Conservation (phyloP, 2,113 vertebrate species). For the Festucalex cinctus region DNA sequence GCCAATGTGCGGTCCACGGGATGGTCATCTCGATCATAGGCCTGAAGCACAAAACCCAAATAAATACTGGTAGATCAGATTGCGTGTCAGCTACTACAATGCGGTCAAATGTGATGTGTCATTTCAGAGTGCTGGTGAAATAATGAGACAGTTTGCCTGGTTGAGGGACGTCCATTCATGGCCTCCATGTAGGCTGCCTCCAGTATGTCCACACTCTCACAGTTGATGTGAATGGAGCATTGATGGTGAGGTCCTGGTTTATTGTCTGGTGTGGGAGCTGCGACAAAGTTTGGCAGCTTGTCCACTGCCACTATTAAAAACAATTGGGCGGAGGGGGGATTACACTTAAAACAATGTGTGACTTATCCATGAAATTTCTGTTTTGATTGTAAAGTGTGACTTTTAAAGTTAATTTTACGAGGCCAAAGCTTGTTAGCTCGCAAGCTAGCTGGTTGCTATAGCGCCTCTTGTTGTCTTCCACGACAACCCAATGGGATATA, state of each 20-base stretch:
- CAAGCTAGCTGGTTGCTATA: too few species aligned
- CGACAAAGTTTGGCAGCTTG: constrained; percentile 86
- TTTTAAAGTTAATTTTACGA: too few species aligned
- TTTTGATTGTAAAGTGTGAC: neutral
- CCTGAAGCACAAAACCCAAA: constrained; percentile 57
- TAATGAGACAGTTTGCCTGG: constrained; percentile 67
- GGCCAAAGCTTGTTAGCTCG: too few species aligned
- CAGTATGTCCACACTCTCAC: constrained; percentile 79
- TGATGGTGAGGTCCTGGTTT: constrained; percentile 84
- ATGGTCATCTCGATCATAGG: constrained; percentile 94
- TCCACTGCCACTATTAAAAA: constrained; percentile 83
- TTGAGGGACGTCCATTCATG: constrained; percentile 74
- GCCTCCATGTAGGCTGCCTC: constrained; percentile 84
- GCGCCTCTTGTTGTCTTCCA: too few species aligned
- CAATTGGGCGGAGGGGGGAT: neutral
- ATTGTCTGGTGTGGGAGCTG: constrained; percentile 60
- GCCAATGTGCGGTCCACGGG: constrained; percentile 91
- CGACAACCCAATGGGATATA: too few species aligned
- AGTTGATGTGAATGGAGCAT: constrained; percentile 95
- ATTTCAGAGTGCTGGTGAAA: neutral
- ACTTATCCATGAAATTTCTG: neutral
- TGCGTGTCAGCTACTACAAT: neutral
- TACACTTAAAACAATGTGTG: too few species aligned
- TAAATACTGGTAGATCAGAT: neutral
- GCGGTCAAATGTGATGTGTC: neutral